Conservation (phyloP, 2,113 vertebrate genomes). For the Ardeotis arabs region DNA sequence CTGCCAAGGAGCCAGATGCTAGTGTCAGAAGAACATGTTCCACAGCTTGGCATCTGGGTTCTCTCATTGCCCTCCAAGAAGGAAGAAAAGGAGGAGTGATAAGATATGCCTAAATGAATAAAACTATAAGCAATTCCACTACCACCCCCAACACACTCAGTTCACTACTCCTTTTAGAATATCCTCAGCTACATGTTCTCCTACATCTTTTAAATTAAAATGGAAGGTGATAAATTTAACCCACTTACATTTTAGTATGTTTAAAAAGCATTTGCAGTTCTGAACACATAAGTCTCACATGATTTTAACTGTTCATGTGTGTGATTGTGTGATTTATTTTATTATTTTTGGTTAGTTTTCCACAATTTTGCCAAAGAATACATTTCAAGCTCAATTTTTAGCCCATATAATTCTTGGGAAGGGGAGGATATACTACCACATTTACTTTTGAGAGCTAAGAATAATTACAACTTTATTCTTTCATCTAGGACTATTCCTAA, state of each 20-base stretch:
- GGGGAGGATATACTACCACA: background rate
- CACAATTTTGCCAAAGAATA: background rate
- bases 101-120: conserved; percentile 74
- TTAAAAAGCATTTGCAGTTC: conserved; percentile 11
- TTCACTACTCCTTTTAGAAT: conserved; percentile 57
- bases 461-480: background rate
- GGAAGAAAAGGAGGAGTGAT: conserved; percentile 72
- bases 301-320: conserved; percentile 31
- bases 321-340: conserved; percentile 29
- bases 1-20: conserved; percentile 72
- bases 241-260: conserved; percentile 50
- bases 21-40: conserved; percentile 80
- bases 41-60: conserved; percentile 77
- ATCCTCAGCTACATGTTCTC: conserved; percentile 47
- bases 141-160: conserved; percentile 52
- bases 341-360: background rate
- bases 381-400: conserved; percentile 5
- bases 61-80: conserved; percentile 64
- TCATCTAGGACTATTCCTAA: background rate
- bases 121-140: conserved; percentile 56
- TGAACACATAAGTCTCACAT: conserved; percentile 41
- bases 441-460: background rate
- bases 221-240: conserved; percentile 57
- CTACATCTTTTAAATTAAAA: conserved; percentile 65
- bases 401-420: background rate